Evolutionary conservation across 2,113 vertebrate genomes (phyloP).

Genomic region (Campylomormyrus tamandua): DNA sequence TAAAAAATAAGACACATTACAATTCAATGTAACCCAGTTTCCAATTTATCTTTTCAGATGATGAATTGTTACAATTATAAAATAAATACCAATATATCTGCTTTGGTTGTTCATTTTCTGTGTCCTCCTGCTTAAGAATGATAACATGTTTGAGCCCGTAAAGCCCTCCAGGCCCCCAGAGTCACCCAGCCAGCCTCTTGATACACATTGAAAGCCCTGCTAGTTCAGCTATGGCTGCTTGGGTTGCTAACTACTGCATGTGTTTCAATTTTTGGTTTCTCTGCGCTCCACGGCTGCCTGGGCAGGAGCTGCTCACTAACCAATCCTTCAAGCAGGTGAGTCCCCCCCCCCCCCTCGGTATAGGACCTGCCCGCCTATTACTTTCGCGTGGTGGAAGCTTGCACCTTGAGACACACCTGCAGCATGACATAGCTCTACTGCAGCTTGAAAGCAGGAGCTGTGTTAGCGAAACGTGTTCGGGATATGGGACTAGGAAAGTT

Average conservation of each 20-base stretch:
- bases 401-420: neutral
- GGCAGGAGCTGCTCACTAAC: conserved; percentile 94
- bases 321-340: conserved; percentile 87
- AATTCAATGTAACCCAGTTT: neutral
- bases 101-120: neutral
- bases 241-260: conserved; percentile 59
- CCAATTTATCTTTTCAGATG: neutral
- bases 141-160: neutral
- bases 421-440: neutral
- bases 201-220: conserved; percentile 28
- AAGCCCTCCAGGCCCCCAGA: neutral
- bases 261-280: conserved; percentile 74
- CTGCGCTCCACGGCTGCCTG: conserved; percentile 66
- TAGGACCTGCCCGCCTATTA: neutral
- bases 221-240: conserved; percentile 44
- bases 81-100: neutral
- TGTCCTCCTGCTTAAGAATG: neutral
- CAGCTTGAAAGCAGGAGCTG: neutral
- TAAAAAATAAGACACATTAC: neutral
- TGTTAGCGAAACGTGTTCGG: neutral
- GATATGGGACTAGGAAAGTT: neutral
- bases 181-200: neutral
- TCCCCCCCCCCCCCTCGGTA: conserved; percentile 32
- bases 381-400: neutral
- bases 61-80: neutral